These are phyloP conservation scores for Mythimna impura DNA, from an alignment of 2,888 invertebrate genomes.

Conservation along the genomic window DNA sequence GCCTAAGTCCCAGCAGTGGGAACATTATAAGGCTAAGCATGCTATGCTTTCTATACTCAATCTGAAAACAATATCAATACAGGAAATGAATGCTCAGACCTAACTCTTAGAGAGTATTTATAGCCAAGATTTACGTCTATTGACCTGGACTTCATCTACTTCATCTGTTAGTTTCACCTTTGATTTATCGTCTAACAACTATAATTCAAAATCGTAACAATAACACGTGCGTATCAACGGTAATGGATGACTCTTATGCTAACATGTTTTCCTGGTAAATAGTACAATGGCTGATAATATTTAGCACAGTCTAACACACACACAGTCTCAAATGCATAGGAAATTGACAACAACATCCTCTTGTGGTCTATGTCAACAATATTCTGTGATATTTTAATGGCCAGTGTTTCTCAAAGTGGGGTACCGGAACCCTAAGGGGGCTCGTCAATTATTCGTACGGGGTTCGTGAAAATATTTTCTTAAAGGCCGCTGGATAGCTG, in stretches of 20 bases:
- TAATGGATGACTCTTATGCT: constrained; percentile 17
- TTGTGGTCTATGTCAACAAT: constrained; percentile 22
- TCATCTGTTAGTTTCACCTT: constrained; percentile 32
- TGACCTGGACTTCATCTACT: constrained; percentile 20
- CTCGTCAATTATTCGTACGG: no score
- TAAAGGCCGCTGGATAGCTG: no score
- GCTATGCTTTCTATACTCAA: not conserved
- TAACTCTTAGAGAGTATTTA: constrained; percentile 11
- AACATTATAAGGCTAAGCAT: no score
- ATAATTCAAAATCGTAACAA: constrained; percentile 54
- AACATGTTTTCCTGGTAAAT: constrained; percentile 32
- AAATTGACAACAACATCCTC: constrained; percentile 27
- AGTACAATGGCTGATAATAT: constrained; percentile 25
- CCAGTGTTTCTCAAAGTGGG: no score
- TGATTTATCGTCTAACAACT: constrained; percentile 42
- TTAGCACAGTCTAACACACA: constrained; percentile 17
- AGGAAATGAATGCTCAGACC: not conserved
- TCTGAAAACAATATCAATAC: not conserved
- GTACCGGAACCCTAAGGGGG: no score
- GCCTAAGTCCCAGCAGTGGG: no score
- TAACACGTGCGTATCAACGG: constrained; percentile 30
- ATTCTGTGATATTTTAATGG: not conserved
- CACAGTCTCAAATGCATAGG: not conserved
- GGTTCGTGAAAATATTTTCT: no score
- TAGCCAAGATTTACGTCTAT: constrained; percentile 10